phyloP scores from a whole-genome alignment of 2,113 vertebrate species.

The Nasalis larvatus region DNA sequence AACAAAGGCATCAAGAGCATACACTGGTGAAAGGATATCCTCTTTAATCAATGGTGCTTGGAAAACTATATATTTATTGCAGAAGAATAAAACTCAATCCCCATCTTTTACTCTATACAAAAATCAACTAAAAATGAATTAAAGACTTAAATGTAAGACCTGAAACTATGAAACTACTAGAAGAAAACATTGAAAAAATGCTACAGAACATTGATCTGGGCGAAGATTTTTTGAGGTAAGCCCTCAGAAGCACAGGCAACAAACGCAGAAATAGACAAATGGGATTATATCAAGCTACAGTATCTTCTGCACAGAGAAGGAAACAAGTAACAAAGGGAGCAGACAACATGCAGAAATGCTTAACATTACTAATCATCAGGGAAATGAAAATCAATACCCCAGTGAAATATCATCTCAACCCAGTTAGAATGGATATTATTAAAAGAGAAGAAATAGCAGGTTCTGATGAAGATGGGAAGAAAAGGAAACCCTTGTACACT shows the following conservation, averaged over 20 bases:
- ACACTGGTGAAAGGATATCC: background rate
- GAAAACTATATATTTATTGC: background rate
- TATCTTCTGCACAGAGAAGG: background rate
- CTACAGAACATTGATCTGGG: background rate
- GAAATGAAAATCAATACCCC: background rate
- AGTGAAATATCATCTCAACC: background rate
- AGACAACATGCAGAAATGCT: background rate
- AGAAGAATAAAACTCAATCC: background rate
- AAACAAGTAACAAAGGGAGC: background rate
- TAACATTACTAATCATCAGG: background rate
- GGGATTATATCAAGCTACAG: background rate
- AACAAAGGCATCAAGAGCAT: background rate
- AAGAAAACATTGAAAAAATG: background rate
- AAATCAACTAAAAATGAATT: background rate
- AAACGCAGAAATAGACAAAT: background rate
- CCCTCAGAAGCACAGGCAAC: background rate
- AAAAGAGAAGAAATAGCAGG: background rate
- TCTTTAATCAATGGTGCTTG: background rate
- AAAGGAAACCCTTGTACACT: background rate
- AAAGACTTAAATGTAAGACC: background rate
- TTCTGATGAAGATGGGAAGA: background rate
- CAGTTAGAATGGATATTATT: background rate
- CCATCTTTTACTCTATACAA: background rate
- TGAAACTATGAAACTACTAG: background rate
- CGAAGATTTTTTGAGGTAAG: background rate